phyloP scores from a whole-genome alignment of 1,140 invertebrate genomes.

The Zaprionus lachaisei region DNA sequence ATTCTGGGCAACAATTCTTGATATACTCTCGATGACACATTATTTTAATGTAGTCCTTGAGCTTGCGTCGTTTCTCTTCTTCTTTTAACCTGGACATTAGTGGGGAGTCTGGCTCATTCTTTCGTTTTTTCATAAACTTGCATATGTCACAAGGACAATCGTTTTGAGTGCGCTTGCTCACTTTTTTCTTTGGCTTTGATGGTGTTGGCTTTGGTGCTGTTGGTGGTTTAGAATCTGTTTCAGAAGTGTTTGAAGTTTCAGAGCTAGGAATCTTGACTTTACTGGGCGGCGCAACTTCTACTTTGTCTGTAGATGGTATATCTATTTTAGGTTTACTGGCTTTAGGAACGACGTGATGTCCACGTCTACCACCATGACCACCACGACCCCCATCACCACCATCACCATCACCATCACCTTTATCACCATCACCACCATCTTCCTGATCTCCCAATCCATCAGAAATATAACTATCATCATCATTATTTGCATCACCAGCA shows the following conservation, averaged over 20 bases:
- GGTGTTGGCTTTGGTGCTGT: too few species aligned
- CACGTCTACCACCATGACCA: not conserved
- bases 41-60: conserved; percentile 40
- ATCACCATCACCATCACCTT: not conserved
- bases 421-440: not conserved
- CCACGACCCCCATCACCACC: not conserved
- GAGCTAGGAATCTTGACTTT: too few species aligned
- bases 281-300: too few species aligned
- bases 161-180: conserved; percentile 2
- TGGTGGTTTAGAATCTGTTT: conserved; percentile 30
- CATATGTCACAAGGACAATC: conserved; percentile 59
- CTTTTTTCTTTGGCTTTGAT: not conserved
- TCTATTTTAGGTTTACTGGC: too few species aligned
- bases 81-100: conserved; percentile 51
- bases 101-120: conserved; percentile 33
- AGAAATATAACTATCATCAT: too few species aligned
- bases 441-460: not conserved
- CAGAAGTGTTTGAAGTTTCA: not conserved
- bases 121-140: conserved; percentile 26
- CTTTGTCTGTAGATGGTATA: too few species aligned
- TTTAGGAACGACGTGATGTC: too few species aligned
- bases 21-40: conserved; percentile 50
- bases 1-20: conserved; percentile 17
- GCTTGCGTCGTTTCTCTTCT: conserved; percentile 24
- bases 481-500: not conserved